phyloP scores from a whole-genome alignment of 2,797 vertebrate genomes.

The Tragelaphus eurycerus region DNA sequence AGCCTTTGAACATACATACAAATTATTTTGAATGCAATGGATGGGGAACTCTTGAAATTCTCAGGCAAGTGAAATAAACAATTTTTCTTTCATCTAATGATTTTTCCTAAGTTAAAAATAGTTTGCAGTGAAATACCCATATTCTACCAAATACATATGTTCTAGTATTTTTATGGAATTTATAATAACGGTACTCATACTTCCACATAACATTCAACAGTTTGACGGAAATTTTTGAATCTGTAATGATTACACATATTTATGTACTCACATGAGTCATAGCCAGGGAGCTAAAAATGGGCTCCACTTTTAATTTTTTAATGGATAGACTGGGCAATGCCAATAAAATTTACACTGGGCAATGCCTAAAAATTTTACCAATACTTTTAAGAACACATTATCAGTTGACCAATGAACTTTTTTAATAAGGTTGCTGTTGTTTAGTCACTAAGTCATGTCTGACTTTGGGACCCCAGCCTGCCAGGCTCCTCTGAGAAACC shows the following conservation, averaged over 20 bases:
- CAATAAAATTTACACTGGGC: conserved; percentile 8
- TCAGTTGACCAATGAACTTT: not conserved
- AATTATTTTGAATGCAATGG: not conserved
- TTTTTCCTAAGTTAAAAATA: conserved; percentile 23
- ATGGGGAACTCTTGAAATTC: not conserved
- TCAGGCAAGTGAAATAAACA: not conserved
- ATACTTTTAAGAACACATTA: not conserved
- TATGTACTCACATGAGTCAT: not conserved
- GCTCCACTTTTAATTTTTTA: conserved; percentile 28
- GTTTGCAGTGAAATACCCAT: not conserved
- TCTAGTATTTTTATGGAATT: not conserved
- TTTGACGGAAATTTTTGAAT: not conserved
- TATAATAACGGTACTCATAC: not conserved
- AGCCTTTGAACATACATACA: not conserved
- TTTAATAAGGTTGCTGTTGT: not conserved
- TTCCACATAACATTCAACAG: not conserved
- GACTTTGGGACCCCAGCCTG: not conserved
- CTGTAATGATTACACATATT: not conserved
- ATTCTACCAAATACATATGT: not conserved
- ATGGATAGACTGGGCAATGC: not conserved
- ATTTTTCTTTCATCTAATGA: not conserved
- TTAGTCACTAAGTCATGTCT: not conserved
- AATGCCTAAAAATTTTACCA: conserved; percentile 19
- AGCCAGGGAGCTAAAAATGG: not conserved
- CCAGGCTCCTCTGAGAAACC: not conserved